Evolutionary conservation across 2,113 vertebrate species (phyloP).

Genomic region (Oophaga pumilio): DNA sequence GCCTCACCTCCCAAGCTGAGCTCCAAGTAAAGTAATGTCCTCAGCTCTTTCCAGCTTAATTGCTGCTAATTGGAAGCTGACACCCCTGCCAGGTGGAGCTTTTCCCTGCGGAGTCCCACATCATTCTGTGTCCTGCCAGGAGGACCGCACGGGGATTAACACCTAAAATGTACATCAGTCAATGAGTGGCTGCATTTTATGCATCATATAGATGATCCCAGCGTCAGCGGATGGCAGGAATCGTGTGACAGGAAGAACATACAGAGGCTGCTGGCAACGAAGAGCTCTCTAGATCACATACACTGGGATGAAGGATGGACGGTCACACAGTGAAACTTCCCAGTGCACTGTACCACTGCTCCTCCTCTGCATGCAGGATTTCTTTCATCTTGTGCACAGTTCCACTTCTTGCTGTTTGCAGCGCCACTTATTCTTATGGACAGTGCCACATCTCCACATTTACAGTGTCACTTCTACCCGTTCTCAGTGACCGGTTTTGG

Average conservation of each 20-base stretch:
- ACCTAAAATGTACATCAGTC: neutral
- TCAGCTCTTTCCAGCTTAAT: conserved; percentile 14
- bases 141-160: neutral
- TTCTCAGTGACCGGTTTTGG: too few species aligned
- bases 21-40: conserved; percentile 37
- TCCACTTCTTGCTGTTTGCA: neutral
- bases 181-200: neutral
- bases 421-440: neutral
- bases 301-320: neutral
- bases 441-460: neutral
- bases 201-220: neutral
- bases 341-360: neutral
- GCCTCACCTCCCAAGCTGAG: conserved; percentile 32
- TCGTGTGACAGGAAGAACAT: neutral
- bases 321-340: neutral
- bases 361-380: neutral
- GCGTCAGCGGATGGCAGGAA: neutral
- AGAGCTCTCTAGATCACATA: neutral
- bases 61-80: conserved; percentile 35
- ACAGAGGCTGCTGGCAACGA: neutral
- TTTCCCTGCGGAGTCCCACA: neutral
- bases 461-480: neutral
- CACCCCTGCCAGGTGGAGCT: conserved; percentile 13
- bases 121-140: neutral
- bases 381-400: neutral